Base-by-base conservation (phyloP, 2,797 vertebrate species). In the Danio aesculapii region DNA sequence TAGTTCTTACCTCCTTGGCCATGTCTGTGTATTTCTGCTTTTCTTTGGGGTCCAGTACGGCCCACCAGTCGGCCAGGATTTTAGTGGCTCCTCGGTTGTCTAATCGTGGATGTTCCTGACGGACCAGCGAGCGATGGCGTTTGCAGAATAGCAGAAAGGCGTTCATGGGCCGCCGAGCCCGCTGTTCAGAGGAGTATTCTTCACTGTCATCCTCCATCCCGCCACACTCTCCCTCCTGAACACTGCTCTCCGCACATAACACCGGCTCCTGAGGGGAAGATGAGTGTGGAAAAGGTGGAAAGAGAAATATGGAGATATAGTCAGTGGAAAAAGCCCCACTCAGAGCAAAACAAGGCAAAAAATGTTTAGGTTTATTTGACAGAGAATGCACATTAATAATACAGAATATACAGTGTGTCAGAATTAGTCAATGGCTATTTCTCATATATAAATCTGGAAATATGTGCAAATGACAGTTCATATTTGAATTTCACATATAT, bases 1-100 rank as follows among this genome's bases (percentile, higher is more conserved):
- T 8, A 44, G 44, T 41, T 63, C 84, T 86, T 64, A 99, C 98
- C 97, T 99, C 98, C 95, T 99, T 99, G 86, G 98, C 98, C 98
- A 99, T 98, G 92, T 99, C 98, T 39, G 97, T 99, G 88, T 99
- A 99, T 88, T 99, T 99, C 91, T 99, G 98, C 89, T 99, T 99
- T 91, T 99, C 98, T 85, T 96, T 97, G 87, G 98, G 97, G 84
- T 99, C 98, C 84, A 99, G 93, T 90, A 98, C 95, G 19, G 97
- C 97, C 98, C 98, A 99, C 98, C 98, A 99, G 88, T 99, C 98
- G 4, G 98, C 98, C 92, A 99, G 90, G 88, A 99, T 99, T 92
- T 99, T 99, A 82, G 98, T 99, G 87, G 98, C 98, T 67, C 98
- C 98, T 41, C 98, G 96, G 90, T 99, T 99, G 94, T 99, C 98